Conservation (phyloP, 2,113 vertebrate species). For the Ariopsis seemanni region DNA sequence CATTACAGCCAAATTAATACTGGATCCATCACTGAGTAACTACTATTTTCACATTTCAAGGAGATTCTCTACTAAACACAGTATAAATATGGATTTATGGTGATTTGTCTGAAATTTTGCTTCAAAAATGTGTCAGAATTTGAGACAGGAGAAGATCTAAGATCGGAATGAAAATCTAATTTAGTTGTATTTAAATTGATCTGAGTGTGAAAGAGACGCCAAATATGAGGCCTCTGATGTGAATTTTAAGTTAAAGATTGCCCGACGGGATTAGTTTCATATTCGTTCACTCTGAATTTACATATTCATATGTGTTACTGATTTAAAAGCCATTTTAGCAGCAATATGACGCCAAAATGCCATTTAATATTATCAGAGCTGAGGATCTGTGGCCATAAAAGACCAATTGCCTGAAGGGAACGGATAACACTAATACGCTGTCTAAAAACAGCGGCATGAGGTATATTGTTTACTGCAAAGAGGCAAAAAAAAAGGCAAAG, state of each 20-base stretch:
- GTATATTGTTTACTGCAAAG: slow-evolving; percentile 71
- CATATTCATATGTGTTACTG: slow-evolving; percentile 77
- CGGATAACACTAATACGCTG: slow-evolving; percentile 77
- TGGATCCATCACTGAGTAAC: background rate
- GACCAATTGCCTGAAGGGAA: slow-evolving; percentile 71
- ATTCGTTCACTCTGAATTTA: slow-evolving; percentile 69
- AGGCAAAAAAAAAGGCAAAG: slow-evolving; percentile 32
- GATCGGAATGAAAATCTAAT: slow-evolving; percentile 46
- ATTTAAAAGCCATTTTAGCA: slow-evolving; percentile 70
- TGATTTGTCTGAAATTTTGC: slow-evolving; percentile 26
- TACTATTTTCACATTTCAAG: background rate
- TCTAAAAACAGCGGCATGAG: slow-evolving; percentile 71
- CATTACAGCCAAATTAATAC: background rate
- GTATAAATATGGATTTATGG: slow-evolving; percentile 53
- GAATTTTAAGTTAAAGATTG: slow-evolving; percentile 69
- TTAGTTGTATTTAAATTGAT: slow-evolving; percentile 64
- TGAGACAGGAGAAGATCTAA: slow-evolving; percentile 28
- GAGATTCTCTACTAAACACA: slow-evolving; percentile 1
- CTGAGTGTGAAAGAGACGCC: slow-evolving; percentile 58
- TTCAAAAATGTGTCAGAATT: background rate
- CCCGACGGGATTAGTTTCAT: slow-evolving; percentile 67
- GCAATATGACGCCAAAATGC: slow-evolving; percentile 70
- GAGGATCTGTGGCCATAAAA: slow-evolving; percentile 71
- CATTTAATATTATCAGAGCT: slow-evolving; percentile 75
- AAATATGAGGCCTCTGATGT: slow-evolving; percentile 55